Base-by-base conservation (phyloP, 2,113 vertebrate species). In the Pheucticus melanocephalus region DNA sequence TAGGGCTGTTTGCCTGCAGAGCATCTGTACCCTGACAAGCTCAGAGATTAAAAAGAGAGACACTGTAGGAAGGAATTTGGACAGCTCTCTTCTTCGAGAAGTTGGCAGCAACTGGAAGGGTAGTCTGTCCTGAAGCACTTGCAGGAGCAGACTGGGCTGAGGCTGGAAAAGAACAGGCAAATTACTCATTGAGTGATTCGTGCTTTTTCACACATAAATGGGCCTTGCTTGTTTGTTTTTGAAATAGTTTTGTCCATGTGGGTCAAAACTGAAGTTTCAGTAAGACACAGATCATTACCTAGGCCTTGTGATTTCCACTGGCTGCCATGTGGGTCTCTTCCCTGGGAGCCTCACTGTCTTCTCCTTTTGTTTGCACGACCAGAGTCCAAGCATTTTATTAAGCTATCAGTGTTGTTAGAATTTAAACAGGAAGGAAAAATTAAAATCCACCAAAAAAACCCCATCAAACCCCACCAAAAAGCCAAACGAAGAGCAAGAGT, bases 191-290 rank as follows among this genome's bases (percentile, higher is more conserved):
- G 15, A 31, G 44, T 48, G 37, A 15, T 75, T 71, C 20, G 60
- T 4, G 2, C 21, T 69, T 65, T 94, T 86, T 81, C 64, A 57
- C 20, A 23, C 15, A 31, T 44, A 27, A 16, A 12, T 64, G 65
- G 56, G 30, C 28, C 72, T 82, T 81, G 39, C 15, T 35, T 91
- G 40, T 86, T 95, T 84, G 31, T 76, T 92, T 91, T 89, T 86
- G 59, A 76, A 86, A 83, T 78, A 71, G 69, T 73, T 95, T 81
- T 91, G 31, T 27, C 42, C 30, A 9, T 42, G 27, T 59, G 75
- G 69, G 23, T 92, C 42, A 44, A 54, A 88, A 69, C 27, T 22
- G 76, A 75, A 31, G 37, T 60, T 89, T 57, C n/a, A 22, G 27
- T 82, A 81, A 60, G 70, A 73, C 25, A 60, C 30, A 88, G 69